Percentiles rank a stretch among this genome's conserved stretches.
Conservation (phyloP, 2,888 invertebrate genomes). For the Drosophila rellima region DNA sequence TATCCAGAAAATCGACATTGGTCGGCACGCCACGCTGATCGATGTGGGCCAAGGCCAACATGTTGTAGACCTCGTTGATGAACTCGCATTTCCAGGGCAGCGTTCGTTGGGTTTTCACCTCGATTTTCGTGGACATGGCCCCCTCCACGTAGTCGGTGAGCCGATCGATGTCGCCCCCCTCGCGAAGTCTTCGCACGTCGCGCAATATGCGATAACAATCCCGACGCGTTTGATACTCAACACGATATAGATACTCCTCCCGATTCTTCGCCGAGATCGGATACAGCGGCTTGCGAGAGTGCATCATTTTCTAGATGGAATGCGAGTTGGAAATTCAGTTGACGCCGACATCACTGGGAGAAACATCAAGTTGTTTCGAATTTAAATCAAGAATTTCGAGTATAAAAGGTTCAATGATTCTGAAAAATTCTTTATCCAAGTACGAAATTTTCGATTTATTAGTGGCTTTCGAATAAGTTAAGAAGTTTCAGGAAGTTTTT, state of each 20-base stretch:
- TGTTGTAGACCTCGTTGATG: slow-evolving; percentile 83
- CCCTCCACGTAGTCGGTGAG: slow-evolving; percentile 78
- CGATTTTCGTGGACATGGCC: slow-evolving; percentile 77
- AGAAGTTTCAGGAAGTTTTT: too few species aligned
- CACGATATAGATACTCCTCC: slow-evolving; percentile 66
- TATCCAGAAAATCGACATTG: slow-evolving; percentile 42
- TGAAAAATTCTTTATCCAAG: too few species aligned
- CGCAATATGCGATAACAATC: slow-evolving; percentile 79
- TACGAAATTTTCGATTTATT: too few species aligned
- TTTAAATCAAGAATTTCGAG: too few species aligned
- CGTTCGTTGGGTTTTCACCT: slow-evolving; percentile 79
- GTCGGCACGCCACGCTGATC: slow-evolving; percentile 66
- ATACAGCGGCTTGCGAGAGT: slow-evolving; percentile 81
- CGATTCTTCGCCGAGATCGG: slow-evolving; percentile 50
- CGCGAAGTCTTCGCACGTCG: slow-evolving; percentile 58
- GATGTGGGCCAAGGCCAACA: slow-evolving; percentile 74
- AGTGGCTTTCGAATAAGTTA: too few species aligned
- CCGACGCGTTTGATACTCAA: slow-evolving; percentile 80
- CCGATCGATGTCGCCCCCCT: slow-evolving; percentile 60
- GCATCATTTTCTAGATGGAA: slow-evolving; percentile 79
- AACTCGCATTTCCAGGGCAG: slow-evolving; percentile 85
- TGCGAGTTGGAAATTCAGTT: neutral
- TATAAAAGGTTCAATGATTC: too few species aligned
- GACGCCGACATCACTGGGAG: too few species aligned
- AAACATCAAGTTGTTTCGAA: too few species aligned